A percentile compares a stretch with the other conserved stretches of the same genome.
These are phyloP conservation scores for Grammomys surdaster DNA, from an alignment of 2,113 vertebrate species.

Conservation along the genomic window DNA sequence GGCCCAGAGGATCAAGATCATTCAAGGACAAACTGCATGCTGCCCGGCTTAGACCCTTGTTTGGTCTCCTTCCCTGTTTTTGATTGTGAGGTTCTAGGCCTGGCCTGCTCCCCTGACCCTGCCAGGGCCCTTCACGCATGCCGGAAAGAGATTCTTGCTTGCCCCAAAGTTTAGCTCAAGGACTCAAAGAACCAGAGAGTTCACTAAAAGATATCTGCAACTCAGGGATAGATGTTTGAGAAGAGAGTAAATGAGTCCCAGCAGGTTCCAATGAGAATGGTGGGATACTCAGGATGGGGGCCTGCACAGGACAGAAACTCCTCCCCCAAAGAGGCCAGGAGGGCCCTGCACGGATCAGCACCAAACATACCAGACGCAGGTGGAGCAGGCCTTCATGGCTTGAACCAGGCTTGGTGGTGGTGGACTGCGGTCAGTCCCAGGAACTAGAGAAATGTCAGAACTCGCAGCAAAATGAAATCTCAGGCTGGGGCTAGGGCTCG, in stretches of 20 bases:
- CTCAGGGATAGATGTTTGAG: background rate
- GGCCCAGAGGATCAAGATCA: background rate
- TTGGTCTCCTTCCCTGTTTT: background rate
- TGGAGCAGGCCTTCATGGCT: background rate
- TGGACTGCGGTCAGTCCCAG: background rate
- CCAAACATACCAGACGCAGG: accelerated
- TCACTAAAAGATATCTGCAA: background rate
- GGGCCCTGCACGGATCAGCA: accelerated
- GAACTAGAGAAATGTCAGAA: background rate
- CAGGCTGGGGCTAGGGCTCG: background rate
- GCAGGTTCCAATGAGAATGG: background rate
- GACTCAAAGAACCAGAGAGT: background rate
- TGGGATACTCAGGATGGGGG: too few species aligned
- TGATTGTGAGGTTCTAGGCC: background rate
- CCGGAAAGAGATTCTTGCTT: background rate
- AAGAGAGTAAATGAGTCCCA: background rate
- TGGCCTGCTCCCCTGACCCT: background rate
- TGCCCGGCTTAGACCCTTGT: background rate
- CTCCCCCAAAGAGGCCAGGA: background rate
- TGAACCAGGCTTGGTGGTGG: background rate
- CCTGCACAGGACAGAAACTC: background rate
- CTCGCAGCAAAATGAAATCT: background rate
- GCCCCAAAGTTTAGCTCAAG: background rate
- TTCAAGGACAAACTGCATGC: background rate
- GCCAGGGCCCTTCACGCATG: background rate